Percentiles rank a stretch among this genome's conserved stretches.
Evolutionary conservation across 2,113 vertebrate species (phyloP).

Genomic region (Notechis scutatus): DNA sequence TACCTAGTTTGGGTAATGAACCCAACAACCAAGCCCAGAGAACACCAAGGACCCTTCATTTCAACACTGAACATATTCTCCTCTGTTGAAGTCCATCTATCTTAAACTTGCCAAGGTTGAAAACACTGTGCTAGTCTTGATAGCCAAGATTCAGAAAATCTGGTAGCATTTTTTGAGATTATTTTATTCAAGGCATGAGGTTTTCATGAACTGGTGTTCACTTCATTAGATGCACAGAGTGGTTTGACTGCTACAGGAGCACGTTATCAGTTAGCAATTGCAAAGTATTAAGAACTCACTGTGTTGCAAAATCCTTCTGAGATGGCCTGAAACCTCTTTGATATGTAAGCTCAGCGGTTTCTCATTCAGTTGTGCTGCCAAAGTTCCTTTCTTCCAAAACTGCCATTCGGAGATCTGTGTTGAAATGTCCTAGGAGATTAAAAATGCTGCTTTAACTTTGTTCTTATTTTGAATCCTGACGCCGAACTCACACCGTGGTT

Average conservation of each 20-base stretch:
- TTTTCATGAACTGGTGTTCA: not conserved
- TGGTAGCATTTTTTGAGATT: not conserved
- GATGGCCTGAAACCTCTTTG: not conserved
- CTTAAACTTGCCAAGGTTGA: not conserved
- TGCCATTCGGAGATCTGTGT: not conserved
- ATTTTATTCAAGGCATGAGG: not conserved
- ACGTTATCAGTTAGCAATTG: not conserved
- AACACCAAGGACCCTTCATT: not conserved
- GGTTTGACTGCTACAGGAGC: not conserved
- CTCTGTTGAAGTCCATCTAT: not conserved
- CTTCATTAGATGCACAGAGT: not conserved
- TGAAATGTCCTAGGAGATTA: not conserved
- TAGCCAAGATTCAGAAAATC: not conserved
- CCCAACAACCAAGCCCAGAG: not conserved
- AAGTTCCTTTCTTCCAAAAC: not conserved
- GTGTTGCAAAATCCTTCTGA: not conserved
- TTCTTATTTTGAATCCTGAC: not conserved
- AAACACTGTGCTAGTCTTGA: not conserved
- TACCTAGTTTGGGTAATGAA: not conserved
- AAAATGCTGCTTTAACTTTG: not conserved
- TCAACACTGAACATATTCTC: not conserved
- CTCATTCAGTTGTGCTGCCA: not conserved
- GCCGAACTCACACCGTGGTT: not conserved
- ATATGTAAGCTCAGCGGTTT: not conserved
- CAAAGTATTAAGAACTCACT: not conserved